Conservation (phyloP, 1,140 invertebrate genomes). For the Penaeus chinensis region DNA sequence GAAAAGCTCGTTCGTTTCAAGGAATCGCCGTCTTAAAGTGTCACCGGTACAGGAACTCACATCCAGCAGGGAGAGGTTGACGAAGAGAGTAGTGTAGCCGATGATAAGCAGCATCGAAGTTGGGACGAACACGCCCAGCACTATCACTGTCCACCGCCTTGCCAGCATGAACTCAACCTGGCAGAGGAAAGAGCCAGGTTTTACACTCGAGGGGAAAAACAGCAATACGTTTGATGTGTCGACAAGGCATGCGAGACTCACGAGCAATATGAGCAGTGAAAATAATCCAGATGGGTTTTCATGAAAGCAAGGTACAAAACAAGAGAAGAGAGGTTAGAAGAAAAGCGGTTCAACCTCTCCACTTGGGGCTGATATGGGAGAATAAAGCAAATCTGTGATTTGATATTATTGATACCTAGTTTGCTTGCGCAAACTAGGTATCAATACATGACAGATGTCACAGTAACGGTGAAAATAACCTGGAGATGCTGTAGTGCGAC, state of each 20-base stretch:
- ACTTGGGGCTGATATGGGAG: too few species aligned
- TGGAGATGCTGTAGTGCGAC: neutral
- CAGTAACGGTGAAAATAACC: too few species aligned
- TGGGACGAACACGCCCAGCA: conserved; percentile 35
- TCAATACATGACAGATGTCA: neutral
- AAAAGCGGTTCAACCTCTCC: too few species aligned
- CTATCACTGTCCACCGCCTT: conserved; percentile 47
- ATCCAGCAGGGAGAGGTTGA: conserved; percentile 17
- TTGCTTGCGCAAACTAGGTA: neutral
- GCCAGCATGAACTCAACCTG: conserved; percentile 35
- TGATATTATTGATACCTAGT: too few species aligned
- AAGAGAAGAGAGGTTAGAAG: too few species aligned
- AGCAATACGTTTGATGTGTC: too few species aligned
- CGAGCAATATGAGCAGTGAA: too few species aligned
- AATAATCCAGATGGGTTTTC: too few species aligned
- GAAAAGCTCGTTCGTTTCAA: neutral
- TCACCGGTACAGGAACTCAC: neutral
- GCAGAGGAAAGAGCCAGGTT: neutral
- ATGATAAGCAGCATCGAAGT: conserved; percentile 39
- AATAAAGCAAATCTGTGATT: too few species aligned
- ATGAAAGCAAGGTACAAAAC: too few species aligned
- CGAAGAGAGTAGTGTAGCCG: conserved; percentile 29
- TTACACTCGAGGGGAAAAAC: too few species aligned
- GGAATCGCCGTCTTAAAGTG: neutral
- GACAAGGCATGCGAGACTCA: neutral